Evolutionary conservation across 2,888 invertebrate species (phyloP).

Genomic region (Drosophila paramelanica): DNA sequence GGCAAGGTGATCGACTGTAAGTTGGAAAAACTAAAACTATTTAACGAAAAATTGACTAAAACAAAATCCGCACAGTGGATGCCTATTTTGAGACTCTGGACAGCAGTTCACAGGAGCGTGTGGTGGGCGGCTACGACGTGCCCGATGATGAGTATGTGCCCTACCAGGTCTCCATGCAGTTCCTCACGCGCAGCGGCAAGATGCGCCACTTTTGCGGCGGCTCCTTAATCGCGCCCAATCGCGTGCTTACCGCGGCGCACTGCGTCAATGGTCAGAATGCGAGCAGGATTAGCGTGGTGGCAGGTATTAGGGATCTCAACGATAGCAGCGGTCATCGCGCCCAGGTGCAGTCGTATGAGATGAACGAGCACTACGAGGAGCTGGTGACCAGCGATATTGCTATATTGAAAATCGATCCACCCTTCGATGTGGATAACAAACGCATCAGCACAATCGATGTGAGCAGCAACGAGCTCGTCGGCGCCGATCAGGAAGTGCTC

Average conservation of each 20-base stretch:
- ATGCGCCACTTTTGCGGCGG: constrained; percentile 84
- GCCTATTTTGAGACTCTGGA: constrained; percentile 68
- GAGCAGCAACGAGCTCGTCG: constrained; percentile 72
- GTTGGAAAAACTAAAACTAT: constrained; percentile 18
- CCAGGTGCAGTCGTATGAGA: constrained; percentile 76
- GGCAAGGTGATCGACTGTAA: constrained; percentile 60
- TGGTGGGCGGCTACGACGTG: constrained; percentile 81
- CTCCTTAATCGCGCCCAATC: constrained; percentile 81
- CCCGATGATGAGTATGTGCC: constrained; percentile 74
- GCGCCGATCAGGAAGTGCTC: constrained; percentile 72
- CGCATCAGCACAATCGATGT: constrained; percentile 85
- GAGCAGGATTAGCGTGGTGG: constrained; percentile 73
- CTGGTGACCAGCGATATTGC: constrained; percentile 83
- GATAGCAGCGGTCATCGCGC: constrained; percentile 72
- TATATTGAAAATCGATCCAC: constrained; percentile 78
- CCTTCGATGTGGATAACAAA: constrained; percentile 75
- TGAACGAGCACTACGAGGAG: constrained; percentile 82
- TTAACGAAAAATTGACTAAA: neutral
- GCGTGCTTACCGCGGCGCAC: constrained; percentile 84
- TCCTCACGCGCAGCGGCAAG: constrained; percentile 61
- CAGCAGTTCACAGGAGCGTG: constrained; percentile 74
- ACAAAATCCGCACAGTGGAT: constrained; percentile 57
- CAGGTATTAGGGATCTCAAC: constrained; percentile 75
- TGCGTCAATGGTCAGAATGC: constrained; percentile 83
- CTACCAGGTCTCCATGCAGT: constrained; percentile 82